Base-by-base conservation (phyloP, 1,140 invertebrate species). In the Saccostrea echinata region DNA sequence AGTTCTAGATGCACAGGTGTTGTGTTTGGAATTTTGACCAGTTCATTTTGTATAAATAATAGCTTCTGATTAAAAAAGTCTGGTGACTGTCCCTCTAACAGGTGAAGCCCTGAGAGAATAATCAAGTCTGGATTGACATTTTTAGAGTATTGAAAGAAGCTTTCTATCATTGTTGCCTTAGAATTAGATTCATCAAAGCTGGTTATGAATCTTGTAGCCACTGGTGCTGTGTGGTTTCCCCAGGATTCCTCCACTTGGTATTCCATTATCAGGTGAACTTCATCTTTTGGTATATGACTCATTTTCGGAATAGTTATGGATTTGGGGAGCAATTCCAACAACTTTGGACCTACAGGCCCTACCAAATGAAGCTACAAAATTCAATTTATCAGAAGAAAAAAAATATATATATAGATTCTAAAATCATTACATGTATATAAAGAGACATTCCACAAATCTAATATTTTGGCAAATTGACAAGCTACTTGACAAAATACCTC, bases 251-350 rank as follows among this genome's bases (percentile, higher is more conserved):
- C 94, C 27, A 94, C 93, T 82, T 93, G 92, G 86, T 95, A 95
- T 84, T 96, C 95, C 91, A 96, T 92, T 88, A 96, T 95, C 11
- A 96, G 92, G 90, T 96, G 95, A 33, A 95, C 90, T 88, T 95
- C 95, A 91, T 96, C 95, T 30, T 92, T 86, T n/a, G 91, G 80
- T 64, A 94, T 93, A 51, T 91, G 90, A 80, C 91, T 95, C 81
- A 87, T 85, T 71, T 91, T 55, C 43, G 92, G 92, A 85, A 95
- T 91, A 35, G 87, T 76, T 30, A 96, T 92, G 51, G 92, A 90
- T 27, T 92, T 88, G 82, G 95, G 93, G 30, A 96, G 90, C 35
- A 95, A 90, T 24, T 93, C 91, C 83, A 92, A 87, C 33, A 95
- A 91, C 43, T 93, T 90, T 27, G 95, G 95, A 51, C 95, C 95